These are phyloP conservation scores for Micropoecilia bifurca DNA, from an alignment of 2,797 vertebrate genomes.

Conservation along the genomic window DNA sequence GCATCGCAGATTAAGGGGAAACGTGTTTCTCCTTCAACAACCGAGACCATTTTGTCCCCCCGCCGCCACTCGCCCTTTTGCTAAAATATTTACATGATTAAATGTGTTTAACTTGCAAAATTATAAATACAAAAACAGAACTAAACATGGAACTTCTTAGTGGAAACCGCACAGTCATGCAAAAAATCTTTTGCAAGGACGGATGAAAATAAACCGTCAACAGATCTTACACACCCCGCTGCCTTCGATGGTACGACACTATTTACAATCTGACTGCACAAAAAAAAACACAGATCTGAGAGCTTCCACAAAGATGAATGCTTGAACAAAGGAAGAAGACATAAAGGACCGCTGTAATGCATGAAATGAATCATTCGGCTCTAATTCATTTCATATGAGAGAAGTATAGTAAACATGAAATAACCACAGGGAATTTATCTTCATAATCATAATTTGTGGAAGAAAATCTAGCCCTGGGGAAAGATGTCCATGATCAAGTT, in stretches of 20 bases:
- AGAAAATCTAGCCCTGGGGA: not conserved
- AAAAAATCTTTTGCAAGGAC: constrained; percentile 24
- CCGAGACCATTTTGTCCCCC: constrained; percentile 14
- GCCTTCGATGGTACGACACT: constrained; percentile 43
- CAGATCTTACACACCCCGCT: constrained; percentile 23
- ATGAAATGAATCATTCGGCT: constrained; percentile 19
- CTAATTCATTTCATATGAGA: constrained; percentile 11
- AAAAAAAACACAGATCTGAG: constrained; percentile 13
- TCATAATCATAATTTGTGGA: not conserved
- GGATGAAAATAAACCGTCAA: constrained; percentile 14
- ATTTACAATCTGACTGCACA: constrained; percentile 38
- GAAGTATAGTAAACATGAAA: constrained; percentile 7
- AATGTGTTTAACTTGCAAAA: not conserved
- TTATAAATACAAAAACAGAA: not conserved
- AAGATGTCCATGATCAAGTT: not conserved
- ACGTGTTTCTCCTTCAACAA: constrained; percentile 9
- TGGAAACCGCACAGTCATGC: constrained; percentile 20
- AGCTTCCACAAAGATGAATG: constrained; percentile 35
- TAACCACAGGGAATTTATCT: not conserved
- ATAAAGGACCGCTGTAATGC: constrained; percentile 5
- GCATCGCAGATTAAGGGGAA: constrained; percentile 21
- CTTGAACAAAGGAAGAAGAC: constrained; percentile 32
- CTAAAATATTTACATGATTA: not conserved
- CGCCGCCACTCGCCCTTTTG: not conserved
- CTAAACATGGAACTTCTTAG: not conserved